phyloP scores from a whole-genome alignment of 2,888 invertebrate species.

The Agriotes lineatus region DNA sequence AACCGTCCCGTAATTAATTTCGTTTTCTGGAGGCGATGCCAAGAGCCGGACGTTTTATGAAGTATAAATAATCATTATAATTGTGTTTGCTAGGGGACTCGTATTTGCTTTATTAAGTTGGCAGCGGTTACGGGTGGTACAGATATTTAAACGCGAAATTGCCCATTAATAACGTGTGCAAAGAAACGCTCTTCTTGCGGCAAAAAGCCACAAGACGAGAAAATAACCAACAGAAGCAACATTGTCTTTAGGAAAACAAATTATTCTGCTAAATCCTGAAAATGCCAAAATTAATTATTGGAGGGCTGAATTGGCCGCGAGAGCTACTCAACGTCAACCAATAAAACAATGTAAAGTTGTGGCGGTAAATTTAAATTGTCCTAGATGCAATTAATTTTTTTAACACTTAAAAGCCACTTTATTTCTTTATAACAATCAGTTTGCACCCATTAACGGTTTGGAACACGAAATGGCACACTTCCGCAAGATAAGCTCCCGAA shows the following conservation, averaged over 20 bases:
- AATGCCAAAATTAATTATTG: not conserved
- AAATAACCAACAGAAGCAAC: not conserved
- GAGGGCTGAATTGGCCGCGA: too few relatives aligned
- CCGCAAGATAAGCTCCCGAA: too few relatives aligned
- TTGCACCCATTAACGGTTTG: too few relatives aligned
- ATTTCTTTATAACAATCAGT: too few relatives aligned
- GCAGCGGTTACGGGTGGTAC: constrained; percentile 55
- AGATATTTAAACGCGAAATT: constrained; percentile 54
- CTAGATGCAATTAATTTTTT: too few relatives aligned
- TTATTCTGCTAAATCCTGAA: not conserved
- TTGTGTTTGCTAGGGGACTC: constrained; percentile 49
- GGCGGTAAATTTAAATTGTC: too few relatives aligned
- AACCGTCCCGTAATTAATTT: constrained; percentile 46
- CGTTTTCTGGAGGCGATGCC: constrained; percentile 40
- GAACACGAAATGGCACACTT: too few relatives aligned
- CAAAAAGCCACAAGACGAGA: not conserved
- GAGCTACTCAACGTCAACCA: too few relatives aligned
- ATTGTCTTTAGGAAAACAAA: not conserved
- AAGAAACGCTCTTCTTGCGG: constrained; percentile 3
- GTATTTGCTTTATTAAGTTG: constrained; percentile 51
- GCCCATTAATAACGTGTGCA: constrained; percentile 42
- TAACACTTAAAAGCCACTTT: too few relatives aligned
- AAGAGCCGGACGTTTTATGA: constrained; percentile 45
- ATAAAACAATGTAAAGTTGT: too few relatives aligned
- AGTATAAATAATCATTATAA: constrained; percentile 55